A percentile compares a stretch with the other conserved stretches of the same genome.
phyloP scores from a whole-genome alignment of 2,797 vertebrate species.

The Nasua narica region DNA sequence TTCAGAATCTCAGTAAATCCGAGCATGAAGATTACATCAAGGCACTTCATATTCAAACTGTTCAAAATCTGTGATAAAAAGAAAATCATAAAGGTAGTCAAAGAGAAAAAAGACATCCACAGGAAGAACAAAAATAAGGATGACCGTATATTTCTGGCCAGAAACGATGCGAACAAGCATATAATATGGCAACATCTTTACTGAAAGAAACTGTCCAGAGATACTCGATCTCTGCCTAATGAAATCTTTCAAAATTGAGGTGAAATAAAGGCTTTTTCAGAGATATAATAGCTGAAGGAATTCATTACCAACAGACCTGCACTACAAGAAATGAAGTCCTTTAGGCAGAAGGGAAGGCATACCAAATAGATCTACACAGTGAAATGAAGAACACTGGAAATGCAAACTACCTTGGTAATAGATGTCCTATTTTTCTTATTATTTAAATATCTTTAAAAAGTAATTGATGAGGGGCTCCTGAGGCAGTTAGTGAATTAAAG shows the following conservation, averaged over 20 bases:
- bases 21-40: not conserved
- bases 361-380: not conserved
- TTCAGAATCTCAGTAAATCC: not conserved
- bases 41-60: not conserved
- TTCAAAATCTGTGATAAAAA: not conserved
- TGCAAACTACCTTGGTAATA: not conserved
- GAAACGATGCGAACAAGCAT: not conserved
- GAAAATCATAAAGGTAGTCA: not conserved
- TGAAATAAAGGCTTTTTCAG: not conserved
- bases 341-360: not conserved
- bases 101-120: not conserved
- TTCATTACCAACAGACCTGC: not conserved
- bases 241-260: not conserved
- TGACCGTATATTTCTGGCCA: not conserved
- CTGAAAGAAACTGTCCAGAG: not conserved
- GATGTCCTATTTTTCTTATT: not conserved
- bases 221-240: not conserved
- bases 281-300: not conserved
- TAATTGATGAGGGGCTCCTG: not conserved
- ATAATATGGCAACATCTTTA: not conserved
- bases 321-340: not conserved
- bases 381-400: not conserved
- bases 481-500: too few relatives aligned
- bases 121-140: not conserved
- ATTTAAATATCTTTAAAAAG: not conserved